phyloP scores from a whole-genome alignment of 2,888 invertebrate species.

The Rhingia rostrata region DNA sequence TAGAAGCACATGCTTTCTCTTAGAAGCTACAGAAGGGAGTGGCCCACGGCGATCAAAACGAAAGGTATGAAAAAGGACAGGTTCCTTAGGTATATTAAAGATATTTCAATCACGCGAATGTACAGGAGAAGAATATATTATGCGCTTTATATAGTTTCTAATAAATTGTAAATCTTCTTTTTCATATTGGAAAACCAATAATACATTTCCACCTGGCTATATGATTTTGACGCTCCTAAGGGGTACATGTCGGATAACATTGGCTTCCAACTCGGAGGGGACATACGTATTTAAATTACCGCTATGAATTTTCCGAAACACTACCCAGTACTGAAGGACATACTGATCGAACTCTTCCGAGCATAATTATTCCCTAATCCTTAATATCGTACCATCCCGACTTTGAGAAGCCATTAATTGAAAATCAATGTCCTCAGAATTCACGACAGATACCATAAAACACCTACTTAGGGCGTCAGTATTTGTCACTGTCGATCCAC shows the following conservation, averaged over 20 bases:
- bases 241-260: not conserved
- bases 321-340: constrained; percentile 5
- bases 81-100: too few species aligned
- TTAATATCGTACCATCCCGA: not conserved
- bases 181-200: constrained; percentile 48
- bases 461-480: constrained; percentile 45
- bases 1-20: too few species aligned
- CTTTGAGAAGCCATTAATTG: too few species aligned
- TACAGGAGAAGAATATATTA: constrained; percentile 37
- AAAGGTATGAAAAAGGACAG: too few species aligned
- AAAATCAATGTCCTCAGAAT: too few species aligned
- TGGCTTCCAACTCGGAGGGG: constrained; percentile 13
- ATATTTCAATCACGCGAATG: too few species aligned
- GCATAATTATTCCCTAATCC: constrained; percentile 4
- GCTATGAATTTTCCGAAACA: not conserved
- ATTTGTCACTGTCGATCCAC: too few species aligned
- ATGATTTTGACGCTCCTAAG: too few species aligned
- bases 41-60: constrained; percentile 29
- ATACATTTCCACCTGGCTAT: constrained; percentile 3
- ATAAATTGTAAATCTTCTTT: constrained; percentile 35
- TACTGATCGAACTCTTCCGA: not conserved
- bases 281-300: constrained; percentile 21
- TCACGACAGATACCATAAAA: too few species aligned
- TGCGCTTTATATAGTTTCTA: constrained; percentile 36
- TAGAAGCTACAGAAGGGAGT: constrained; percentile 15